Percentiles rank a stretch among this genome's conserved stretches.
These are phyloP conservation scores for Phenganax marumi DNA, from an alignment of 92 coral and sea anemone genomes.

Conservation along the genomic window DNA sequence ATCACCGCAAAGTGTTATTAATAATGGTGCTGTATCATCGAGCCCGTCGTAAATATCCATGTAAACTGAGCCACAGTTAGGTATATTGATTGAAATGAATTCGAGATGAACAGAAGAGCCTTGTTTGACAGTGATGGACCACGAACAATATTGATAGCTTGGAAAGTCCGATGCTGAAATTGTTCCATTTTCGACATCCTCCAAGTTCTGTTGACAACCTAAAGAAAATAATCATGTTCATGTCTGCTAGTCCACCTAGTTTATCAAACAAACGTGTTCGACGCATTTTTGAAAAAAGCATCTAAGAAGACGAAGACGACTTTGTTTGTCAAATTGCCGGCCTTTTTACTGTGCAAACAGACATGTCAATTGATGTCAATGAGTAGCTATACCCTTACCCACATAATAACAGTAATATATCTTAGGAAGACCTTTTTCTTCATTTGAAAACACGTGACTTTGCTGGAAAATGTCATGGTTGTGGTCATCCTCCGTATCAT, in stretches of 20 bases:
- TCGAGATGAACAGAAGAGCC: background rate
- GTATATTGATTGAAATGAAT: background rate
- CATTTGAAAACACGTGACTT: background rate
- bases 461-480: background rate
- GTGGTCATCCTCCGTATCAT: conserved; percentile 2
- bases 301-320: no score
- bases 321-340: no score
- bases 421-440: background rate
- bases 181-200: background rate
- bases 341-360: no score
- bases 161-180: background rate
- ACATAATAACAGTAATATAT: conserved; percentile 9
- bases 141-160: conserved; percentile 28
- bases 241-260: no score
- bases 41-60: conserved; percentile 21
- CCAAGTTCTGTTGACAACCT: background rate
- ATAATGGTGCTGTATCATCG: background rate
- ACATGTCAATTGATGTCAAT: background rate
- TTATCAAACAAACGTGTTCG: no score
- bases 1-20: background rate
- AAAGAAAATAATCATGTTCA: background rate
- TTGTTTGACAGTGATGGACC: conserved; percentile 14
- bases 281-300: no score
- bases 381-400: background rate
- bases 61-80: conserved; percentile 3